Conservation (phyloP, 2,113 vertebrate species). For the Oryctolagus cuniculus region DNA sequence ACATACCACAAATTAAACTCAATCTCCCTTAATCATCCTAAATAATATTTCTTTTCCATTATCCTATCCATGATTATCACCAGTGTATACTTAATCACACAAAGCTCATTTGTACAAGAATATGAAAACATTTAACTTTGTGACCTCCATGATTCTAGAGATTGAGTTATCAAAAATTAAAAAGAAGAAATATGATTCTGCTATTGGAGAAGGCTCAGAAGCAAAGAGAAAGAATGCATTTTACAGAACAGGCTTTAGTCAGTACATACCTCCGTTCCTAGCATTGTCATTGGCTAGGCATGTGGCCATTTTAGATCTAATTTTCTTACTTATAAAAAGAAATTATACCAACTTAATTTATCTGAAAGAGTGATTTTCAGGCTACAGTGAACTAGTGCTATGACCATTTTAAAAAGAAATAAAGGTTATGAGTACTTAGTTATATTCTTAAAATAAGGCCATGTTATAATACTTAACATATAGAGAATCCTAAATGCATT, state of each 20-base stretch:
- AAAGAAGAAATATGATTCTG: neutral
- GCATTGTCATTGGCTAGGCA: neutral
- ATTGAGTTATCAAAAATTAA: neutral
- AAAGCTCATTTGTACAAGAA: neutral
- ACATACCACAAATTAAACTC: neutral
- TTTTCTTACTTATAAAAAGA: neutral
- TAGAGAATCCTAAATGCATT: neutral
- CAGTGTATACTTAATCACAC: neutral
- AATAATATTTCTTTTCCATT: neutral
- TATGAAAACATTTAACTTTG: neutral
- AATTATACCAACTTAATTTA: neutral
- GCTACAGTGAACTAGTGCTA: neutral
- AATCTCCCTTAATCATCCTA: neutral
- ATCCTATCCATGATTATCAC: neutral
- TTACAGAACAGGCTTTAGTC: neutral
- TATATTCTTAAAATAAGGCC: neutral
- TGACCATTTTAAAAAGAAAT: neutral
- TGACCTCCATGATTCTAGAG: neutral
- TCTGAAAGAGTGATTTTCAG: neutral
- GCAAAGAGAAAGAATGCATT: neutral
- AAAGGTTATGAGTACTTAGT: neutral
- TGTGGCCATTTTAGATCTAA: neutral
- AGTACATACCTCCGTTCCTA: neutral
- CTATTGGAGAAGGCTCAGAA: neutral
- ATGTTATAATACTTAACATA: neutral